A percentile compares a stretch with the other conserved stretches of the same genome.
phyloP scores from a whole-genome alignment of 2,888 invertebrate genomes.

The Frankliniella intonsa region DNA sequence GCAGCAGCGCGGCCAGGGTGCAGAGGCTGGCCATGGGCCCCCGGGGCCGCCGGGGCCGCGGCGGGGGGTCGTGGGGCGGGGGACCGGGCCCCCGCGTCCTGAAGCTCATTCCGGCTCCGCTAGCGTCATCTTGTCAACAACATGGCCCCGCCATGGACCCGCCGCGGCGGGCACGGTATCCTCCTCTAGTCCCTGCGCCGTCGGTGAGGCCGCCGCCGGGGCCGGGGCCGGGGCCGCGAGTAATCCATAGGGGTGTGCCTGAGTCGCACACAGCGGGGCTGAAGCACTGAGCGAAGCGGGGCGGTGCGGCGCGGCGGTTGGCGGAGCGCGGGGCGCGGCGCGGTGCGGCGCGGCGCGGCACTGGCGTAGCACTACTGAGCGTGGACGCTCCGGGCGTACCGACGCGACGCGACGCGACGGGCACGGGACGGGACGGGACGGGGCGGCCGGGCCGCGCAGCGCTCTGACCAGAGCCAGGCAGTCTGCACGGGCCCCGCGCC shows the following conservation, averaged over 20 bases:
- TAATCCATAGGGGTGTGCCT: not conserved
- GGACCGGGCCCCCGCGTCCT: not conserved
- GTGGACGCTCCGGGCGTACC: not conserved
- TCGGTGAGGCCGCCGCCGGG: not conserved
- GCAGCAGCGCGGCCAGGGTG: not conserved
- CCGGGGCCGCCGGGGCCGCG: not conserved
- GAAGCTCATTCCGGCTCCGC: not conserved
- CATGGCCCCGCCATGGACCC: not conserved
- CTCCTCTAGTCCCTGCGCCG: not conserved
- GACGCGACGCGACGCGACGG: not conserved
- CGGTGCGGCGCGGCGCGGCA: not conserved
- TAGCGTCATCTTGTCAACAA: not conserved
- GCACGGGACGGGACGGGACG: not conserved
- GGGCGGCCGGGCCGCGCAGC: not conserved
- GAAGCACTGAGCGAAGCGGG: not conserved
- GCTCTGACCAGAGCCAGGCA: slow-evolving; percentile 5
- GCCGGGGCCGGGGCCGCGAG: not conserved
- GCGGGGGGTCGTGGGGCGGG: not conserved
- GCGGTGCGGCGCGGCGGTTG: not conserved
- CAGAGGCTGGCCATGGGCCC: not conserved
- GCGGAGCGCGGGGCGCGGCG: not conserved
- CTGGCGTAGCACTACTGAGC: not conserved
- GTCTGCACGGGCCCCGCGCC: not conserved
- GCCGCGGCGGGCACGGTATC: not conserved
- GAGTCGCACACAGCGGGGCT: no score